phyloP scores from a whole-genome alignment of 2,113 vertebrate species.

The Haplotaxodon microlepis region DNA sequence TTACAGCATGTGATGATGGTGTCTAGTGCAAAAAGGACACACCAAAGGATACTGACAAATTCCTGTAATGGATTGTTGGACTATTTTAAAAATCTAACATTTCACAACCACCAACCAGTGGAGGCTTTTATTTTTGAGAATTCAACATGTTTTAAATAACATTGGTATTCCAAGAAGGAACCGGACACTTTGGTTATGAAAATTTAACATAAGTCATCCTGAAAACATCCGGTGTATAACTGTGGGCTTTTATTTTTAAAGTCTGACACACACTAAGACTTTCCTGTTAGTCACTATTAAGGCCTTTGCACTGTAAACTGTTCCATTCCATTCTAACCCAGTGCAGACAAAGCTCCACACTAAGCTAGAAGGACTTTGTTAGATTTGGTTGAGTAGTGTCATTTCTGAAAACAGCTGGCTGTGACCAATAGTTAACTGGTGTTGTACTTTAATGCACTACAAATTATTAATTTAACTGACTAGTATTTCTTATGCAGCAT shows the following conservation, averaged over 20 bases:
- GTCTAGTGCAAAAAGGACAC: neutral
- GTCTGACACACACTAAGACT: neutral
- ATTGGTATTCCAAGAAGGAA: neutral
- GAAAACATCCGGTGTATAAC: neutral
- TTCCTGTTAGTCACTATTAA: neutral
- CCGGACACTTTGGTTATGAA: neutral
- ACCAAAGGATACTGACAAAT: neutral
- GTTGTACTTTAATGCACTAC: neutral
- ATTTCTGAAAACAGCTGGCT: neutral
- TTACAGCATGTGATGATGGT: neutral
- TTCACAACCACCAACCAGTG: neutral
- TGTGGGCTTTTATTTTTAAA: neutral
- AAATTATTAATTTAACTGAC: neutral
- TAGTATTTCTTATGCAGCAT: neutral
- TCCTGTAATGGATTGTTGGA: neutral
- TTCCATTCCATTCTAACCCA: neutral
- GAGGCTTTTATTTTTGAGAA: neutral
- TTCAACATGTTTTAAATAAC: neutral
- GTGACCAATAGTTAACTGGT: neutral
- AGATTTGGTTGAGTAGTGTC: neutral
- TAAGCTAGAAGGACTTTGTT: neutral
- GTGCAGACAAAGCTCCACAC: neutral
- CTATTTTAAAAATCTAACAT: neutral
- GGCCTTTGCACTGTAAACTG: neutral
- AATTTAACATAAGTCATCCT: neutral